Conservation (phyloP, 1,140 invertebrate species). For the Drosophila lini region DNA sequence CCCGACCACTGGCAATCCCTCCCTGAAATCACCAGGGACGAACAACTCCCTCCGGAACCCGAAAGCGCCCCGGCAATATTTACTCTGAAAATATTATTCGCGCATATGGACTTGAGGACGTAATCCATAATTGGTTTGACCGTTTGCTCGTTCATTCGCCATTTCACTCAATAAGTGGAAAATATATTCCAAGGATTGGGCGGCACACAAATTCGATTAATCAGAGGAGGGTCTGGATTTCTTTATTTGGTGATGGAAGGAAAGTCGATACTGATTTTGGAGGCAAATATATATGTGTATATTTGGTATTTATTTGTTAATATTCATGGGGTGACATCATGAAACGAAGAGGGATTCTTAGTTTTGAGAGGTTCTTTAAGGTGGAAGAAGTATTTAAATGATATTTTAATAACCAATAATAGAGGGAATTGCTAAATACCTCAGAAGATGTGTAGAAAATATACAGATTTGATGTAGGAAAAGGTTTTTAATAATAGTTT, state of each 20-base stretch:
- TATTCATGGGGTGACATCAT: conserved; percentile 1
- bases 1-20: neutral
- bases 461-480: neutral
- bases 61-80: conserved; percentile 54
- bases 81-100: conserved; percentile 76
- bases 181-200: conserved; percentile 31
- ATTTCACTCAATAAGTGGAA: conserved; percentile 48
- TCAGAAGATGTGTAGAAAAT: neutral
- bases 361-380: neutral
- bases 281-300: neutral
- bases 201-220: conserved; percentile 31
- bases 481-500: neutral
- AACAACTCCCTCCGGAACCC: conserved; percentile 29
- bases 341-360: no score
- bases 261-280: conserved; percentile 22
- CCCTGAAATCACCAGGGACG: conserved; percentile 11
- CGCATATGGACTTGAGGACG: conserved; percentile 75
- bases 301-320: neutral
- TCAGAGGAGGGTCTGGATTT: conserved; percentile 13
- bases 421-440: neutral
- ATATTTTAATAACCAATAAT: neutral
- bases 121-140: conserved; percentile 77
- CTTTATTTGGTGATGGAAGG: neutral
- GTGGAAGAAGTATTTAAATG: neutral
- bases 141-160: conserved; percentile 53